Evolutionary conservation across 2,113 vertebrate genomes (phyloP).

Genomic region (Asarcornis scutulata): DNA sequence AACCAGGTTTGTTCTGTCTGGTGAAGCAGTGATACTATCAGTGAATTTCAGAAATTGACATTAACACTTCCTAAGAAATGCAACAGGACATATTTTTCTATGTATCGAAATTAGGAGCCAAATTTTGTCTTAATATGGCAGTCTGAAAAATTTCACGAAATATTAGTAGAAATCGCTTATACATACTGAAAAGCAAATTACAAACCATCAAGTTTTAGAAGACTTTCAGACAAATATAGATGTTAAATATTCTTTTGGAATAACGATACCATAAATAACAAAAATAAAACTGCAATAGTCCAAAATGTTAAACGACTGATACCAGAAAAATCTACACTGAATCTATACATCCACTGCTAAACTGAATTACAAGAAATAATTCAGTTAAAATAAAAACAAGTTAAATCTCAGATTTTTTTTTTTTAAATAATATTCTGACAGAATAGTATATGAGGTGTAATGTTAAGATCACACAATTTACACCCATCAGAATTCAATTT

Average conservation of each 20-base stretch:
- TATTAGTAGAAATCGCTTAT: background rate
- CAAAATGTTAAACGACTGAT: background rate
- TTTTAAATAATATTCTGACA: background rate
- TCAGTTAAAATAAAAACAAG: background rate
- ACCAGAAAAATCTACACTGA: background rate
- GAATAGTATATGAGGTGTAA: background rate
- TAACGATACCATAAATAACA: background rate
- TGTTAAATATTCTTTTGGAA: background rate
- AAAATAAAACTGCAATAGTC: background rate
- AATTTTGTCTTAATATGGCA: background rate
- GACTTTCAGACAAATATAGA: background rate
- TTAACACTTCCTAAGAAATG: background rate
- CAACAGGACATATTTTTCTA: background rate
- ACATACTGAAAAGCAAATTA: background rate
- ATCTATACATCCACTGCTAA: background rate
- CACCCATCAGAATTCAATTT: background rate
- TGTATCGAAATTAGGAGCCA: background rate
- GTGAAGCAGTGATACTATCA: background rate
- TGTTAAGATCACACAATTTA: background rate
- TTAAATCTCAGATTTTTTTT: background rate
- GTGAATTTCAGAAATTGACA: background rate
- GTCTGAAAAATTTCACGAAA: background rate
- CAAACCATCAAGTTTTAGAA: background rate
- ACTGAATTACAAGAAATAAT: background rate
- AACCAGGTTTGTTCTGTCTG: background rate